Conservation (phyloP, 2,888 invertebrate genomes). For the Siphlonurus alternatus region DNA sequence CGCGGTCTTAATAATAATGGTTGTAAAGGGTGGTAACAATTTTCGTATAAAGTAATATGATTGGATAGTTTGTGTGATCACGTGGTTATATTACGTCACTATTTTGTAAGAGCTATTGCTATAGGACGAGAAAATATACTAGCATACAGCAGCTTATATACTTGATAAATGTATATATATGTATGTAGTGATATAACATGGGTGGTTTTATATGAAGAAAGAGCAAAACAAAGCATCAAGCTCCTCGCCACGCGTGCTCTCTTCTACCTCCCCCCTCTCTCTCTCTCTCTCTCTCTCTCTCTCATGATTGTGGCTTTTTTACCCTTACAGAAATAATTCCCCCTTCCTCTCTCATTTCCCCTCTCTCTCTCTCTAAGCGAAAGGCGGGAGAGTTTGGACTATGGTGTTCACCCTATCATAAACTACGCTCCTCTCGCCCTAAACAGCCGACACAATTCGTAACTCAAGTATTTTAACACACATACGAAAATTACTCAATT, state of each 20-base stretch:
- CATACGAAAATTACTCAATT: too few relatives aligned
- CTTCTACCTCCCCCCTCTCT: neutral
- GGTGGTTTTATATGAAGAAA: neutral
- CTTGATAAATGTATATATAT: neutral
- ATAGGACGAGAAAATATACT: neutral
- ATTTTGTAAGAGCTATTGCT: neutral
- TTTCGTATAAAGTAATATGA: neutral
- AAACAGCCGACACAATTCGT: too few relatives aligned
- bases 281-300: neutral
- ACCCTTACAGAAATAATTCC: neutral
- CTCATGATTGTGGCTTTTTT: neutral
- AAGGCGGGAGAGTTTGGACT: too few relatives aligned
- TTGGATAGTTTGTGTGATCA: neutral
- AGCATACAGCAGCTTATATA: neutral
- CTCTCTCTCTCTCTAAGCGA: neutral
- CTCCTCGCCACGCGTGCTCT: neutral
- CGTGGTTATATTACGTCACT: slow-evolving; percentile 1
- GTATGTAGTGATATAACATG: neutral
- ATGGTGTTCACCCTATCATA: too few relatives aligned
- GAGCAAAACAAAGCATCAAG: neutral
- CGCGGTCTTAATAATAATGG: neutral
- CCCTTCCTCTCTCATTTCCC: neutral
- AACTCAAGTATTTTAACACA: too few relatives aligned
- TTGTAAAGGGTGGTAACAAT: slow-evolving; percentile 2
- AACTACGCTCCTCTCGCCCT: too few relatives aligned